Base-by-base conservation (phyloP, 2,113 vertebrate genomes). In the Brachionichthys hirsutus region DNA sequence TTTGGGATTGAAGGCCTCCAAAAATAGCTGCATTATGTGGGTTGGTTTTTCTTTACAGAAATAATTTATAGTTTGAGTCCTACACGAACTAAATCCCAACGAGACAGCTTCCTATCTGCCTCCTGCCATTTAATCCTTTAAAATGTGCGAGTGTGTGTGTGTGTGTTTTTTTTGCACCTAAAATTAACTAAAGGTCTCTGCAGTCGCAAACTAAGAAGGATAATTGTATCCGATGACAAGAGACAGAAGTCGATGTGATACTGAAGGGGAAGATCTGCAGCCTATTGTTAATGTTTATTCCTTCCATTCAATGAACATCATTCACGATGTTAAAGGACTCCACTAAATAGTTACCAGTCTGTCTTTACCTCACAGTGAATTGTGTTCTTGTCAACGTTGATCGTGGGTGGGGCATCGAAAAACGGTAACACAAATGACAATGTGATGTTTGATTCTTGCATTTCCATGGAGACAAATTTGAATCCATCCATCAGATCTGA, bases 1-100 rank as follows among this genome's bases (percentile, higher is more conserved):
- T 56, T 45, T 14, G 2, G 40, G 12, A 55, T 17, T 13, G 45
- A 46, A 47, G 17, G 4, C 51, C 16, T 61, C 67, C 56, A 60
- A 69, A 72, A 77, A 75, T 69, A 81, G 58, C 4, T 17, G 6
- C 5, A 41, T 51, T 53, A 5, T 7, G 40, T 38, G 22, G 63
- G 40, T 0, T 63, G 47, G 4, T 59, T 65, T 22, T 55, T 30
- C 6, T 30, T 30, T 30, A 30, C 24, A 30, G 6, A 30, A 30
- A 30, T 4, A 30, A 30, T 30, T 30, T 30, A 30, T 30, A 30
- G 36, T 34, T 47, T 62, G 41, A 64, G 48, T 56, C 48, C 45
- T 15, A 57, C 14, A 47, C 2, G 1, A 49, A 22, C 19, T n/a
- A 43, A 73, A 53, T 42, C 49, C 49, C 50, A 59, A 14, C n/a